These are phyloP conservation scores for Peromyscus eremicus DNA, from an alignment of 2,797 vertebrate species.

Conservation along the genomic window DNA sequence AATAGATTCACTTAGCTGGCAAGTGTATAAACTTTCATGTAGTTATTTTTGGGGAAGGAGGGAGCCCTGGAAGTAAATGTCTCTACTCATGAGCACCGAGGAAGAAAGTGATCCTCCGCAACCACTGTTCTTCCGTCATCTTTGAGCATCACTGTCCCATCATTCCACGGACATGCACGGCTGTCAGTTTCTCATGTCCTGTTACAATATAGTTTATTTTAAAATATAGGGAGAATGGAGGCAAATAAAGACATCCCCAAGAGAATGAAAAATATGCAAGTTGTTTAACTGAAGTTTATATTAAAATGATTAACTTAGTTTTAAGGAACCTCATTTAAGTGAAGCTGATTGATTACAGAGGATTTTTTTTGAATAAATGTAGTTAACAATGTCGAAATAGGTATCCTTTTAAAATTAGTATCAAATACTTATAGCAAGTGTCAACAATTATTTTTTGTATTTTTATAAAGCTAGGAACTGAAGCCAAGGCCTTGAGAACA, in stretches of 20 bases:
- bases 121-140: background rate
- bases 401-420: background rate
- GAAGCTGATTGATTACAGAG: background rate
- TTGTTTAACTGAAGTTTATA: background rate
- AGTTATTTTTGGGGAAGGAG: background rate
- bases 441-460: background rate
- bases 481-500: background rate
- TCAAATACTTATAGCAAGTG: background rate
- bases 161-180: background rate
- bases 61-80: background rate
- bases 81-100: background rate
- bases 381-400: background rate
- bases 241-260: background rate
- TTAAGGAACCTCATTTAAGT: background rate
- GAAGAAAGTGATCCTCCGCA: background rate
- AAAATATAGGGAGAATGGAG: background rate
- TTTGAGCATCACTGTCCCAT: background rate
- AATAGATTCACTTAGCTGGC: background rate
- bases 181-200: background rate
- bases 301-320: slow-evolving; percentile 41
- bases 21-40: background rate
- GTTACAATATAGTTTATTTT: background rate
- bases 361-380: background rate
- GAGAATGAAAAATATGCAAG: background rate
- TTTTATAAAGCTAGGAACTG: background rate